A percentile compares a stretch with the other conserved stretches of the same genome.
Evolutionary conservation across 30 jellyfish, hydroid and myxozoan species (phyloP).

Genomic region (Catostylus mosaicus): DNA sequence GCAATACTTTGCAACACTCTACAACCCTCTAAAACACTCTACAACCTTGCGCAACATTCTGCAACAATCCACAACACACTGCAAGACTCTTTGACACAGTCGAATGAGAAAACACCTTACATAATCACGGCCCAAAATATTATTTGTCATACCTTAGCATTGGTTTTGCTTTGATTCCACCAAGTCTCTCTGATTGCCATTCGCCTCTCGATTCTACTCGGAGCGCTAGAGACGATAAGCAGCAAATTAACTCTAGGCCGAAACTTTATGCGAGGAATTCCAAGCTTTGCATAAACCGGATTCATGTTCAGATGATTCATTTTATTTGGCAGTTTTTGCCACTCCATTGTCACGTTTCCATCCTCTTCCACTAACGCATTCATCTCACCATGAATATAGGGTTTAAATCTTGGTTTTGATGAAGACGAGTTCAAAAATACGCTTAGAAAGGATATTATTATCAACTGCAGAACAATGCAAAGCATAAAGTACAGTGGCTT

Average conservation of each 20-base stretch:
- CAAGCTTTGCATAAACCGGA: slow-evolving; percentile 22
- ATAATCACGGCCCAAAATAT: too few species aligned
- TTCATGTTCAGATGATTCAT: neutral
- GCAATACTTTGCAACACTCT: too few species aligned
- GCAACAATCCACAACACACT: too few species aligned
- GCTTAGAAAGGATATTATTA: neutral
- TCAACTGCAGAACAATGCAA: neutral
- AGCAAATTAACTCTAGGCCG: slow-evolving; percentile 29
- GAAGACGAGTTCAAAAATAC: neutral
- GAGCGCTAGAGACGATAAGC: slow-evolving; percentile 64
- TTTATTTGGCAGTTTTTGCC: slow-evolving; percentile 1
- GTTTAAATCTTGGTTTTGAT: neutral
- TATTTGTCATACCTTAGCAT: slow-evolving; percentile 25
- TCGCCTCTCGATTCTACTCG: slow-evolving; percentile 57
- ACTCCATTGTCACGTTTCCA: neutral
- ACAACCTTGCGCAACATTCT: too few species aligned
- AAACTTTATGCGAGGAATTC: neutral
- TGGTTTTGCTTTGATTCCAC: slow-evolving; percentile 53
- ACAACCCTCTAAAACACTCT: too few species aligned
- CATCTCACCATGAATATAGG: neutral
- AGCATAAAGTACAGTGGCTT: neutral
- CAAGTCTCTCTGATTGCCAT: slow-evolving; percentile 64
- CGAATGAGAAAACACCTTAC: too few species aligned
- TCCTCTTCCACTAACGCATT: too few species aligned
- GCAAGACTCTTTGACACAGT: too few species aligned